phyloP scores from a whole-genome alignment of 1,140 invertebrate genomes.

The Solen grandis region DNA sequence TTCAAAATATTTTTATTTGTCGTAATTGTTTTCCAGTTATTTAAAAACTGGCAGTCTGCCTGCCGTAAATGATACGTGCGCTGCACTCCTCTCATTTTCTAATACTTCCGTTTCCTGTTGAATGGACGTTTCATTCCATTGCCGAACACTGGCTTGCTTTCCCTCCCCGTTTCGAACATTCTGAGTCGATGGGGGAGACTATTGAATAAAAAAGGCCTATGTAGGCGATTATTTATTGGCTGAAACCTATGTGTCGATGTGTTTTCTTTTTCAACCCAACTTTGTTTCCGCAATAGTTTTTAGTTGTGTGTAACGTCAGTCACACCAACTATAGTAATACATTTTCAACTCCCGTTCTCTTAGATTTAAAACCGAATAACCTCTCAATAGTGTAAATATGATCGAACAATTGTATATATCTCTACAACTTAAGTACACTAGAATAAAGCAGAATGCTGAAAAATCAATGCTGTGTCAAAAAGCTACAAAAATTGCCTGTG shows the following conservation, averaged over 20 bases:
- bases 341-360: too few species aligned
- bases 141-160: background rate
- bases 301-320: too few species aligned
- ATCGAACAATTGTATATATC: too few species aligned
- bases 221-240: background rate
- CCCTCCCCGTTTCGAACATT: slow-evolving; percentile 26
- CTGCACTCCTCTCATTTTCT: slow-evolving; percentile 13
- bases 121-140: background rate
- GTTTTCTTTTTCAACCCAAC: slow-evolving; percentile 9
- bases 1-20: too few species aligned
- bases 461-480: too few species aligned
- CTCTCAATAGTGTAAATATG: too few species aligned
- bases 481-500: too few species aligned
- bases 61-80: background rate
- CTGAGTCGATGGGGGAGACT: background rate
- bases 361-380: too few species aligned
- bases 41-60: background rate
- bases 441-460: too few species aligned
- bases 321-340: too few species aligned
- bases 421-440: too few species aligned
- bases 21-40: slow-evolving; percentile 1
- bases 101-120: slow-evolving; percentile 11
- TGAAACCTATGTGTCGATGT: slow-evolving; percentile 7
- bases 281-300: too few species aligned
- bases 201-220: slow-evolving; percentile 11